Base-by-base conservation (phyloP, 2,888 invertebrate species). In the Archips xylosteana region DNA sequence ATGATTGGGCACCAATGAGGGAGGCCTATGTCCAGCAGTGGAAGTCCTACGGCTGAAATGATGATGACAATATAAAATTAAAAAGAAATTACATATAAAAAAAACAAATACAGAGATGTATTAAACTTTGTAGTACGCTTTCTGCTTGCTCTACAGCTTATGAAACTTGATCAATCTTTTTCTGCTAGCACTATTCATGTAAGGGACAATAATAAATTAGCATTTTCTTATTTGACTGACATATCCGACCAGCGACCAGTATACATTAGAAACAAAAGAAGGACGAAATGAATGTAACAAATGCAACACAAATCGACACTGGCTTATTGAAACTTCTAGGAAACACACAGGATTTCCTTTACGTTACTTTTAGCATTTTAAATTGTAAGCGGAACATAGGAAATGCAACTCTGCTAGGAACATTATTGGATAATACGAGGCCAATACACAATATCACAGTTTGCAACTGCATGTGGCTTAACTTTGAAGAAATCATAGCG, bases 181-280 rank as follows among this genome's bases (percentile, higher is more conserved):
- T 49, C 49, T n/a, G 4, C n/a, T 13, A 49, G 13, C 15, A 2
- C 9, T 1, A 23, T 8, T 23, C 9, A 13, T 39, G 39, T 39
- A 36, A 36, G 4, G 3, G 5, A 4, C 1, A 3, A 4, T 36
- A 5, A 36, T 4, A 5, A 36, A 36, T 23, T 36, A 5, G 36
- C 36, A 2, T 36, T 36, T 36, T 3, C 36, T 36, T 36, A 36
- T 57, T 72, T 62, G 72, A 72, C 57, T 62, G 62, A 68, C 62
- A 54, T 68, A 47, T 72, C 72, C 62, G 67, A 64, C 1, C 36
- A 10, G 42, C n/a, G 57, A 10, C 23, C 1, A 10, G 3, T 32
- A n/a, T 13, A 36, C 60, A 60, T 12, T n/a, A n/a, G 6, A 60
- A 36, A 60, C 60, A 60, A 36, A 60, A 13, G n/a, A 36, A 60